phyloP scores from a whole-genome alignment of 2,113 vertebrate genomes.

The Rousettus leschenaultii region DNA sequence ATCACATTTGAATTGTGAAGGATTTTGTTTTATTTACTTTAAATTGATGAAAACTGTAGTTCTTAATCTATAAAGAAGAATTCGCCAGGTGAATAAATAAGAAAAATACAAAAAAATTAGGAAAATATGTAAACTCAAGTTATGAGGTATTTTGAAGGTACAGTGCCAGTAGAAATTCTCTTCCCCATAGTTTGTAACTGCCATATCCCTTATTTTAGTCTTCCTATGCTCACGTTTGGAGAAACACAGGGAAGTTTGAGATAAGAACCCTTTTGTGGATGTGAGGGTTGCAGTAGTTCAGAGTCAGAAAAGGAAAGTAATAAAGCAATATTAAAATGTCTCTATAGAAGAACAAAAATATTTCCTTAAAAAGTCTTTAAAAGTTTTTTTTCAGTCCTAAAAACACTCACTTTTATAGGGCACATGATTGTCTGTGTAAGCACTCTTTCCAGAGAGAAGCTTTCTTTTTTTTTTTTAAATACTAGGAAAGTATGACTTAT shows the following conservation, averaged over 20 bases:
- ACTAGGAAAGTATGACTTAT: slow-evolving; percentile 58
- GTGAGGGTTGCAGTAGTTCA: slow-evolving; percentile 59
- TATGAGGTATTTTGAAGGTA: slow-evolving; percentile 84
- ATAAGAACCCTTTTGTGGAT: slow-evolving; percentile 72
- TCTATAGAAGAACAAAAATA: slow-evolving; percentile 45
- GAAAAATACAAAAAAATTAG: slow-evolving; percentile 75
- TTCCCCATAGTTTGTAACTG: slow-evolving; percentile 45
- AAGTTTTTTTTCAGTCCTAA: slow-evolving; percentile 2
- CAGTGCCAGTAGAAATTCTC: slow-evolving; percentile 63
- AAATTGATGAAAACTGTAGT: slow-evolving; percentile 48
- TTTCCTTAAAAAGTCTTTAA: slow-evolving; percentile 24
- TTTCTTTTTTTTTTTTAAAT: slow-evolving; percentile 52
- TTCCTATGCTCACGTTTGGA: slow-evolving; percentile 56
- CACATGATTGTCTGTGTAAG: slow-evolving; percentile 45
- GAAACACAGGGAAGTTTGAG: slow-evolving; percentile 58
- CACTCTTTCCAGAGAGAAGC: slow-evolving; percentile 45
- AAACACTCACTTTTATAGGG: slow-evolving; percentile 37
- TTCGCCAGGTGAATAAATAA: slow-evolving; percentile 77
- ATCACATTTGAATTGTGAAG: slow-evolving; percentile 46
- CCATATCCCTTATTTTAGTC: slow-evolving; percentile 49
- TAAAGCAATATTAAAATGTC: slow-evolving; percentile 64
- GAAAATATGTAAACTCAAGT: slow-evolving; percentile 79
- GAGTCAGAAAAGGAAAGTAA: slow-evolving; percentile 69
- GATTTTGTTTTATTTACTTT: slow-evolving; percentile 60
- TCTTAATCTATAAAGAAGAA: slow-evolving; percentile 56